phyloP scores from a whole-genome alignment of 1,140 invertebrate genomes.

The roundworm (Caenorhabditis elegans) region WBcel235 BX284603.4:4572501-4573000 shows the following conservation, averaged over 20 bases:
- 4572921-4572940: slow-evolving; percentile 32
- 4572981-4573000: slow-evolving; percentile 6
- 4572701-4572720: no score
- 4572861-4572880: not conserved
- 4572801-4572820: not conserved
- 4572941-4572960: slow-evolving; percentile 20
- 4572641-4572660: no score
- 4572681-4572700: no score
- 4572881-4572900: slow-evolving; percentile 1
- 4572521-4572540: no score
- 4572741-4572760: not conserved
- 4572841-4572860: slow-evolving; percentile 21
- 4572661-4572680: no score
- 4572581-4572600: no score
- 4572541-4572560: no score
- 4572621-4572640: no score
- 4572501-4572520: no score
- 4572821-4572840: slow-evolving; percentile 11
- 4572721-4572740: no score
- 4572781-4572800: not conserved
- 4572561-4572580: no score
- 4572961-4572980: not conserved
- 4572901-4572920: slow-evolving; percentile 44
- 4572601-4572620: no score
- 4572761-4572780: not conserved